These are phyloP conservation scores for Gallinago media DNA, from an alignment of 2,113 vertebrate species.

Conservation along the genomic window DNA sequence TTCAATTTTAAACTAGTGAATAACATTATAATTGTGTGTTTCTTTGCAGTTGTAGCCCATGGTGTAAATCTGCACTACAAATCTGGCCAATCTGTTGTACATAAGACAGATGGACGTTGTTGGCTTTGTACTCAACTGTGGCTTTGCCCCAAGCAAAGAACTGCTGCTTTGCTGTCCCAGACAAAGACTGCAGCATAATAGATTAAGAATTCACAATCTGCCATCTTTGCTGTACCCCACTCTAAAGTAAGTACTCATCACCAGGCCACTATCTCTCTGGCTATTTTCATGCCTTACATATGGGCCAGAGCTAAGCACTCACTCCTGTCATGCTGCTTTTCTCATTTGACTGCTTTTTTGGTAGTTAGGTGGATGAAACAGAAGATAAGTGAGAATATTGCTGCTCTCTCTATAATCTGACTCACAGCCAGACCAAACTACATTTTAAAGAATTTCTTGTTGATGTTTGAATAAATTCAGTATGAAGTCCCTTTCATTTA, in stretches of 20 bases:
- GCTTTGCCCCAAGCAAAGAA: conserved; percentile 7
- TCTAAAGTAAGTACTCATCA: not conserved
- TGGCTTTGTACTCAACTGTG: not conserved
- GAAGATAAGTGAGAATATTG: not conserved
- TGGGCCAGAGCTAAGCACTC: not conserved
- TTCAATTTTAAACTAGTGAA: not conserved
- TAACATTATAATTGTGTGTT: not conserved
- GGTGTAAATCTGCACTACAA: conserved; percentile 15
- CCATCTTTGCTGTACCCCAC: not conserved
- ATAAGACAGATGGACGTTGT: conserved; percentile 30
- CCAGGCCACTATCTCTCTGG: not conserved
- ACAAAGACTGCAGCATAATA: not conserved
- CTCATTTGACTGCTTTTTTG: not conserved
- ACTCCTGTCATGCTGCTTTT: not conserved
- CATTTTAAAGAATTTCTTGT: not conserved
- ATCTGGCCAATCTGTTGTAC: not conserved
- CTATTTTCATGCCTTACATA: not conserved
- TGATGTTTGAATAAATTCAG: not conserved
- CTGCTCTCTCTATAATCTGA: not conserved
- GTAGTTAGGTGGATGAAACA: not conserved
- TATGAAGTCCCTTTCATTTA: not conserved
- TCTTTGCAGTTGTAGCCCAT: not conserved
- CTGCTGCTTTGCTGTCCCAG: not conserved
- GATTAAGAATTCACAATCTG: not conserved
- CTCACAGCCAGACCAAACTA: not conserved